Conservation (phyloP, 1,140 invertebrate genomes). For the Dinoponera quadriceps region DNA sequence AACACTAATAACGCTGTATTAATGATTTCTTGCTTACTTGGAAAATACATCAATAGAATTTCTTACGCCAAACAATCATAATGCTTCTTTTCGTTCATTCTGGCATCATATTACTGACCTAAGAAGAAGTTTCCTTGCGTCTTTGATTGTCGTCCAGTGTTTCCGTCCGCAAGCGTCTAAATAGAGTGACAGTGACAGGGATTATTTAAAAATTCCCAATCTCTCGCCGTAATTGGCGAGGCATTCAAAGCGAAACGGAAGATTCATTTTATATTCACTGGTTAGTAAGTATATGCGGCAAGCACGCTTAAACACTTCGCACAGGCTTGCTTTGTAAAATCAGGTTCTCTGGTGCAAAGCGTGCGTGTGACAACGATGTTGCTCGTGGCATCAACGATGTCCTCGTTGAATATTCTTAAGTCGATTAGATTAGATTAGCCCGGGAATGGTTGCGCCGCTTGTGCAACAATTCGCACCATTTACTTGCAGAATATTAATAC, state of each 20-base stretch:
- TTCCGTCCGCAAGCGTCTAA: conserved; percentile 38
- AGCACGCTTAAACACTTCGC: conserved; percentile 4
- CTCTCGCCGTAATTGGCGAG: neutral
- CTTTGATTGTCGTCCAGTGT: conserved; percentile 43
- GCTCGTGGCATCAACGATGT: neutral
- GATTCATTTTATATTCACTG: conserved; percentile 5
- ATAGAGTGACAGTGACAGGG: conserved; percentile 49
- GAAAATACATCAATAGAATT: conserved; percentile 5
- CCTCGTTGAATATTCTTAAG: neutral
- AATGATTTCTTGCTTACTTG: too few relatives aligned
- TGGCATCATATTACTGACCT: conserved; percentile 59
- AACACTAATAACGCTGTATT: too few relatives aligned
- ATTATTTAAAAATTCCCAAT: conserved; percentile 48
- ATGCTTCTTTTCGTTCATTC: neutral
- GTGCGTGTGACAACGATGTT: conserved; percentile 41
- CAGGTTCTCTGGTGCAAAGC: conserved; percentile 30
- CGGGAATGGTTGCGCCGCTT: conserved; percentile 13
- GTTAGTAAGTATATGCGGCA: conserved; percentile 20
- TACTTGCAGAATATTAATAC: neutral
- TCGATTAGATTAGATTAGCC: conserved; percentile 16
- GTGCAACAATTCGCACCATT: conserved; percentile 12
- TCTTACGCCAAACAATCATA: neutral
- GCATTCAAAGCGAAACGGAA: neutral
- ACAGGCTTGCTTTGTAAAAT: conserved; percentile 6
- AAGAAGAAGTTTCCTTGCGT: conserved; percentile 28